phyloP scores from a whole-genome alignment of 2,888 invertebrate species.

The Pheosia gnoma region DNA sequence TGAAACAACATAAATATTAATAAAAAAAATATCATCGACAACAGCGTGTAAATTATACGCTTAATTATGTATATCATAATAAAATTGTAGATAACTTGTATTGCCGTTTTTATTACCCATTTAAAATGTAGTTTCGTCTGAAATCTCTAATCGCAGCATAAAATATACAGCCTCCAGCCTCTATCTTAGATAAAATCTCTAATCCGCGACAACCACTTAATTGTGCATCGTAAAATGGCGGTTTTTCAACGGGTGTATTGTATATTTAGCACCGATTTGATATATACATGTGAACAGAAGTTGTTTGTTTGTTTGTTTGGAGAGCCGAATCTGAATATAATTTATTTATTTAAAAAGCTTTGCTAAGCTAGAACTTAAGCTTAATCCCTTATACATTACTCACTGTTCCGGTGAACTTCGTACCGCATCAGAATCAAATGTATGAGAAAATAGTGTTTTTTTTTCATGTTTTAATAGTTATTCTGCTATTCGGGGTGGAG shows the following conservation, averaged over 20 bases:
- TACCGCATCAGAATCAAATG: too few species aligned
- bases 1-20: neutral
- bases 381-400: too few species aligned
- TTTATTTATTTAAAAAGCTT: too few species aligned
- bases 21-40: neutral
- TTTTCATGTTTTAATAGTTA: too few species aligned
- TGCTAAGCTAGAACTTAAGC: too few species aligned
- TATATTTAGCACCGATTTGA: neutral
- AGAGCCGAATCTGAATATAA: too few species aligned
- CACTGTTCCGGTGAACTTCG: too few species aligned
- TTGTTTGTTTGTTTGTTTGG: too few species aligned
- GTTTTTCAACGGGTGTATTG: neutral
- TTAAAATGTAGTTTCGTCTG: neutral
- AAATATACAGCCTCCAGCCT: neutral
- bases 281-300: neutral
- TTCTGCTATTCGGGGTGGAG: too few species aligned
- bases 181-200: neutral
- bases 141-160: neutral
- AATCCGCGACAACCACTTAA: neutral
- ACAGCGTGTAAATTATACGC: neutral
- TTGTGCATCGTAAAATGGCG: slow-evolving; percentile 3
- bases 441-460: too few species aligned
- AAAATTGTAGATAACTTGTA: neutral
- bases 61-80: neutral
- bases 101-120: slow-evolving; percentile 2